phyloP scores from a whole-genome alignment of 2,888 invertebrate genomes.

The Ochropleura plecta region DNA sequence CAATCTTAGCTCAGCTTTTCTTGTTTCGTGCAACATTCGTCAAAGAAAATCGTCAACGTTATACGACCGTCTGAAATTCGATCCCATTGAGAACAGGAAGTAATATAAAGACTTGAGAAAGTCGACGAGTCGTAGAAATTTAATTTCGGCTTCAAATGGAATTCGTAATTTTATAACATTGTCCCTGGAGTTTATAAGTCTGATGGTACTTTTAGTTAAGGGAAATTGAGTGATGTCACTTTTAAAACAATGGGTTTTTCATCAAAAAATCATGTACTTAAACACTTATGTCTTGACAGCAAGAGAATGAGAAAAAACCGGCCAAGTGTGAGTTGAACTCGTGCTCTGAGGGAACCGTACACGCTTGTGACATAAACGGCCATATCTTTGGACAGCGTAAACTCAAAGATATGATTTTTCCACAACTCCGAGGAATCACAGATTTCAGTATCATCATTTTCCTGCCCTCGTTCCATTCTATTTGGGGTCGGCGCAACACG shows the following conservation, averaged over 20 bases:
- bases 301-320: neutral
- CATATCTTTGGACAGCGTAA: too few relatives aligned
- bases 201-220: slow-evolving; percentile 1
- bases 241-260: neutral
- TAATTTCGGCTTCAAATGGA: slow-evolving; percentile 28
- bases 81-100: slow-evolving; percentile 35
- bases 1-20: slow-evolving; percentile 1
- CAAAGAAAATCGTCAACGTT: slow-evolving; percentile 17
- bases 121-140: slow-evolving; percentile 36
- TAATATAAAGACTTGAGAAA: slow-evolving; percentile 21
- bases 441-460: too few relatives aligned
- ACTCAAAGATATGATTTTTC: too few relatives aligned
- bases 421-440: too few relatives aligned
- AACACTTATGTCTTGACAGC: too few relatives aligned
- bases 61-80: slow-evolving; percentile 31
- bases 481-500: too few relatives aligned
- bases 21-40: slow-evolving; percentile 10
- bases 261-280: too few relatives aligned
- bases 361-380: too few relatives aligned
- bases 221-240: neutral
- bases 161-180: slow-evolving; percentile 29
- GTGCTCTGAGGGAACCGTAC: too few relatives aligned
- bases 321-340: too few relatives aligned
- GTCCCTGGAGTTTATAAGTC: slow-evolving; percentile 21
- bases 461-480: too few relatives aligned